These are phyloP conservation scores for Chionodraco myersi DNA, from an alignment of 2,113 vertebrate species.

Conservation along the genomic window DNA sequence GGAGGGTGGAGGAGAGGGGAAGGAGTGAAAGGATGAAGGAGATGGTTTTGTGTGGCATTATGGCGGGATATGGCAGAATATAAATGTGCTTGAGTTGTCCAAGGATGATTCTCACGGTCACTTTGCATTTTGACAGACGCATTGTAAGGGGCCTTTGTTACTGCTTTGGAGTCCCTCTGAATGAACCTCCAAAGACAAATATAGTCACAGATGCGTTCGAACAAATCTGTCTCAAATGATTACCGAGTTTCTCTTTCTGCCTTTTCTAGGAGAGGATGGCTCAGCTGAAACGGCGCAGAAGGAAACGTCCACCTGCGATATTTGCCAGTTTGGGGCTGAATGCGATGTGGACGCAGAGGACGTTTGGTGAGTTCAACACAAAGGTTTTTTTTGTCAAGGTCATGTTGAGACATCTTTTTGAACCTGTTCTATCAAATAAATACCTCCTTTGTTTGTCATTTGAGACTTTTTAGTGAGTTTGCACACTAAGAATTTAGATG, in stretches of 20 bases:
- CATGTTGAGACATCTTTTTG: not conserved
- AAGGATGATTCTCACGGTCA: conserved; percentile 33
- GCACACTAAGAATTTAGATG: conserved; percentile 35
- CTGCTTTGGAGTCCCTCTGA: not conserved
- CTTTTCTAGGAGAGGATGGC: conserved; percentile 91
- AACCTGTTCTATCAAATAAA: not conserved
- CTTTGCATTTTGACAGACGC: conserved; percentile 7
- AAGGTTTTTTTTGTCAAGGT: not conserved
- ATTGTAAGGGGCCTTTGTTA: not conserved
- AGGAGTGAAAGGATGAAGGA: conserved; percentile 52
- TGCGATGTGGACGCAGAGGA: conserved; percentile 99
- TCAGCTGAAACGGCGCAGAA: conserved; percentile 96
- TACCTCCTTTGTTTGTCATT: not conserved
- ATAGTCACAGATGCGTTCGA: not conserved
- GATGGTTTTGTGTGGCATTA: conserved; percentile 46
- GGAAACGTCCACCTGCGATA: conserved; percentile 98
- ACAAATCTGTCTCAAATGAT: not conserved
- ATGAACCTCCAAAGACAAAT: not conserved
- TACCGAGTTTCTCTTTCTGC: conserved; percentile 28
- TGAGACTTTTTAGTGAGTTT: conserved; percentile 9
- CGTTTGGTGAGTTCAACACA: conserved; percentile 89
- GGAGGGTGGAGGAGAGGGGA: not conserved
- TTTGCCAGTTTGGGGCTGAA: conserved; percentile 98
- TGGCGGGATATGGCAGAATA: conserved; percentile 39
- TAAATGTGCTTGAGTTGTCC: conserved; percentile 40